Conservation (phyloP, 2,888 invertebrate genomes). For the Arge pagana region DNA sequence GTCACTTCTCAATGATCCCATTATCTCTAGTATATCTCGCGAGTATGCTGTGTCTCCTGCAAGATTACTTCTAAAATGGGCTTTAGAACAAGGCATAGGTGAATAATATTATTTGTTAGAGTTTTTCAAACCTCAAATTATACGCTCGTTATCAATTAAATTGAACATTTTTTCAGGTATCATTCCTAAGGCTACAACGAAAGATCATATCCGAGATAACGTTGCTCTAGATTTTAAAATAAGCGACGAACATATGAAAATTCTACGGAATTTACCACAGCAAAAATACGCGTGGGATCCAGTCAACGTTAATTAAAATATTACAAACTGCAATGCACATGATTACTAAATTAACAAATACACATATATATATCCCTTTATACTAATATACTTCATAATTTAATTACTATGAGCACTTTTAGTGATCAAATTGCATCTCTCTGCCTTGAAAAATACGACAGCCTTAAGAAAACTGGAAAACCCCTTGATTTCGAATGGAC, state of each 20-base stretch:
- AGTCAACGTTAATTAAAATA: constrained; percentile 56
- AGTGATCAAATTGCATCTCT: constrained; percentile 63
- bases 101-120: constrained; percentile 18
- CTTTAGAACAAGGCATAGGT: constrained; percentile 72
- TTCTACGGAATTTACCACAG: constrained; percentile 57
- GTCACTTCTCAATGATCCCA: constrained; percentile 64
- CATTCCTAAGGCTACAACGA: constrained; percentile 68
- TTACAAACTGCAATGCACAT: not conserved
- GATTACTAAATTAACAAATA: too few species aligned
- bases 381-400: too few species aligned
- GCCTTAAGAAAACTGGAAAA: constrained; percentile 79
- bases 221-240: constrained; percentile 65
- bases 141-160: constrained; percentile 5
- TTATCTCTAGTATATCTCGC: constrained; percentile 65
- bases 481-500: constrained; percentile 82
- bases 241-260: constrained; percentile 61
- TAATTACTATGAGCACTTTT: constrained; percentile 41
- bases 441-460: constrained; percentile 66
- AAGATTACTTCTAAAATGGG: constrained; percentile 77
- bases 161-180: constrained; percentile 61
- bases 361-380: too few species aligned
- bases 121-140: too few species aligned
- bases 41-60: constrained; percentile 64
- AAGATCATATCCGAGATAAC: constrained; percentile 65
- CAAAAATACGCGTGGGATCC: constrained; percentile 68